Base-by-base conservation (phyloP, 2,113 vertebrate genomes). In the Acanthochromis polyacanthus region DNA sequence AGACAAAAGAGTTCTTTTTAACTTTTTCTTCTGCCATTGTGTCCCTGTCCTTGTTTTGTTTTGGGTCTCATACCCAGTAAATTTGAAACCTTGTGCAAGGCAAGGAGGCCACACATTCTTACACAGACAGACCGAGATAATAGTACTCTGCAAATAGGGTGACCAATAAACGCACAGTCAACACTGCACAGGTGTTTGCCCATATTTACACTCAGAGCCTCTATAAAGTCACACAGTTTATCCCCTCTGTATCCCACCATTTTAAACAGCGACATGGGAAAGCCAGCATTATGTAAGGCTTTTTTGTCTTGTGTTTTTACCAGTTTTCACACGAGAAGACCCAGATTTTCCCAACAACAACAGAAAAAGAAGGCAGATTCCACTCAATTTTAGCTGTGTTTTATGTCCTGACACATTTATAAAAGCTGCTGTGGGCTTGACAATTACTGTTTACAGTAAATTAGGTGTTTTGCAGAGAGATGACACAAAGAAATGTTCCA, bases 101-200 rank as follows among this genome's bases (percentile, higher is more conserved):
- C 67, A 66, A 50, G 38, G 43, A 46, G 32, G 20, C 53, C 28
- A n/a, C 16, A 51, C 16, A 17, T 9, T 1, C 48, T 73, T 75
- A 81, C 69, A 52, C 66, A 53, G 10, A 38, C 56, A 64, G 85
- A 63, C 64, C 52, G 52, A 58, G 45, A 65, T 75, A 87, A 70
- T 79, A 63, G 74, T 78, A 23, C 76, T 85, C 76, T 19, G 60
- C 80, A 83, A 77, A 88, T 82, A 53, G 14, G 22, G 52, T 28
- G 28, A 68, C 82, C 75, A 84, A 77, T 85, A 84, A 91, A 85
- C 65, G 72, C 40, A 28, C 68, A 58, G 69, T 85, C 81, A 91
- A 88, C 78, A 82, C 78, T 56, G 70, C 65, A 63, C 63, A 78
- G 70, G 68, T 72, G 67, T 81, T 83, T 55, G 61, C 58, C 62